phyloP scores from a whole-genome alignment of 30 jellyfish, hydroid and myxozoan species.

The Pelagia noctiluca region DNA sequence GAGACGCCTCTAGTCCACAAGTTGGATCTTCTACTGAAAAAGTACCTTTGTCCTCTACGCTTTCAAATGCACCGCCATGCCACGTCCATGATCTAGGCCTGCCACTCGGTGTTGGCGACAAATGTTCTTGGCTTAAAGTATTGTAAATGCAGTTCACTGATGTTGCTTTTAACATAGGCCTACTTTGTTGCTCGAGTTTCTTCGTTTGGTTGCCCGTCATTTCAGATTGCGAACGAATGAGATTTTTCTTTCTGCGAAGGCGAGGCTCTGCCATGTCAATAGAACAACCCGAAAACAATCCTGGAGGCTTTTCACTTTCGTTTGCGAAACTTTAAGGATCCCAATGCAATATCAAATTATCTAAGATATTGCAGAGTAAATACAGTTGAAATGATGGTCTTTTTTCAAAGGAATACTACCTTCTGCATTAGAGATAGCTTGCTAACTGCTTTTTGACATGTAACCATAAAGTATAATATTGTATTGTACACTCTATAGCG shows the following conservation, averaged over 20 bases:
- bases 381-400: too few species aligned
- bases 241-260: not conserved
- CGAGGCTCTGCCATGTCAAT: not conserved
- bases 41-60: constrained; percentile 14
- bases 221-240: constrained; percentile 67
- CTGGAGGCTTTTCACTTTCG: too few species aligned
- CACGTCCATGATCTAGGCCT: constrained; percentile 86
- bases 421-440: too few species aligned
- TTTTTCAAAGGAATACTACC: too few species aligned
- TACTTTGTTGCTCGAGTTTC: constrained; percentile 14
- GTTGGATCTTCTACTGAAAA: constrained; percentile 31
- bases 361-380: too few species aligned
- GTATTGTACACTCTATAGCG: too few species aligned
- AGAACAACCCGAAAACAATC: too few species aligned
- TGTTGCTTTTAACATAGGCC: constrained; percentile 51
- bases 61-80: constrained; percentile 66
- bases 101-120: constrained; percentile 35
- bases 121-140: constrained; percentile 45
- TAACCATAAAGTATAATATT: too few species aligned
- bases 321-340: too few species aligned
- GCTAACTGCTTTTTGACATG: too few species aligned
- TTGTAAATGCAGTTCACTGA: constrained; percentile 63
- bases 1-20: not conserved
- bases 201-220: constrained; percentile 26
- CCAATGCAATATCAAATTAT: too few species aligned